Evolutionary conservation across 2,888 invertebrate genomes (phyloP), one percentile per base, ranked within the genome.

Genomic region (Athalia circularis): DNA sequence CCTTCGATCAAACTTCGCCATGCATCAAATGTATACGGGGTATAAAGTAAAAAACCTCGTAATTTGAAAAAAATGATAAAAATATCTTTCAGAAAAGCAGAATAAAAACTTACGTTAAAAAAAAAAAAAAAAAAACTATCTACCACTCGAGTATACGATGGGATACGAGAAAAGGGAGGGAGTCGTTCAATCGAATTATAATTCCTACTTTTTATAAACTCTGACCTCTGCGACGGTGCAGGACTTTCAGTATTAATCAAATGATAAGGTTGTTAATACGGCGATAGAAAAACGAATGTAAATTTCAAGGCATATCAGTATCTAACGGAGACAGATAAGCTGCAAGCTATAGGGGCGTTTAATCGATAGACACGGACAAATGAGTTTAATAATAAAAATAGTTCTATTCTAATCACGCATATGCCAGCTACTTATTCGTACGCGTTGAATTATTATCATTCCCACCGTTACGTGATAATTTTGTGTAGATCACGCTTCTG

Each of bases 301-400:
- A 72, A 72, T 72, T 72, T 59, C 5, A 57, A 72, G 59, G 52
- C 59, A 59, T 72, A 72, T 72, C 72, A 29, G 57, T 59, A 9
- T 59, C 47, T 72, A 72, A 59, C 72, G 8, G 11, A 59, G 57
- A 13, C 59, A 57, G 72, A 72, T 72, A 72, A 59, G 59, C 29
- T 29, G 29, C n/a, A n/a, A n/a, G 29, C 2, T 29, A 29, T 29
- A 47, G 59, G 4, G 47, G 57, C 72, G 72, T 59, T 72, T n/a
- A 47, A 72, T 72, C 72, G 72, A 72, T 72, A 72, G 59, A 72
- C 72, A 72, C 72, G 72, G 57, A 72, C 15, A 29, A 72, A 72
- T 59, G 72, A 57, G 72, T 72, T 72, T 15, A 47, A 8, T 72
- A 72, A 72, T 72, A 47, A 72, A 59, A 72, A 43, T 15, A 59